Evolutionary conservation across 92 coral and sea anemone genomes (phyloP).

Genomic region (Epizoanthus illoricatus): DNA sequence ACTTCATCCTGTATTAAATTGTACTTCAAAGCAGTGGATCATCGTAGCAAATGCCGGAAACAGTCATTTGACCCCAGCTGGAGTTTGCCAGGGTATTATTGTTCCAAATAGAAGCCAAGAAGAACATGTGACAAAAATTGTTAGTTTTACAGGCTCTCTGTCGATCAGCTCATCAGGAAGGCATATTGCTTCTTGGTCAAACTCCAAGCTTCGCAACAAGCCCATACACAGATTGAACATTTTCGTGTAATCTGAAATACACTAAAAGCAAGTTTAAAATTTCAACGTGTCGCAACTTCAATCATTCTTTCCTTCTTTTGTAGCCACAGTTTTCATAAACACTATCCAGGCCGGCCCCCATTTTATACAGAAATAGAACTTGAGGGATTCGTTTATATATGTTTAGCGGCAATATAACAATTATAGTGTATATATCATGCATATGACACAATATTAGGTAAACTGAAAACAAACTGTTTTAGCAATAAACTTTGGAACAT

Average conservation of each 20-base stretch:
- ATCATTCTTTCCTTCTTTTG: neutral
- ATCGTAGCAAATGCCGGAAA: too few species aligned
- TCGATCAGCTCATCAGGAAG: neutral
- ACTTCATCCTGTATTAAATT: too few species aligned
- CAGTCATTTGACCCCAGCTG: too few species aligned
- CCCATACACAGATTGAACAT: neutral
- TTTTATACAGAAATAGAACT: neutral
- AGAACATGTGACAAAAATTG: too few species aligned
- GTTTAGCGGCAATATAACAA: neutral
- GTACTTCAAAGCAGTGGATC: too few species aligned
- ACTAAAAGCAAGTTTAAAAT: neutral
- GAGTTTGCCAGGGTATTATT: too few species aligned
- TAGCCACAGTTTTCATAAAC: slow-evolving; percentile 4
- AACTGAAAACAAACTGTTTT: neutral
- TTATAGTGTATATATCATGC: neutral
- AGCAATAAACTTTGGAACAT: neutral
- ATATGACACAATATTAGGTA: neutral
- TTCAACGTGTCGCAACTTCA: neutral
- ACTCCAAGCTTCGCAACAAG: neutral
- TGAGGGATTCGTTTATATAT: neutral
- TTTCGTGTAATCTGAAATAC: neutral
- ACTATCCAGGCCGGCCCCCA: neutral
- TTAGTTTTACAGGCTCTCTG: too few species aligned
- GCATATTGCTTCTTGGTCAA: neutral
- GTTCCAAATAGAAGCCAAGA: too few species aligned